Percentiles rank a stretch among this genome's conserved stretches.
Conservation (phyloP, 2,888 invertebrate genomes). For the Muschampia staudingeri region DNA sequence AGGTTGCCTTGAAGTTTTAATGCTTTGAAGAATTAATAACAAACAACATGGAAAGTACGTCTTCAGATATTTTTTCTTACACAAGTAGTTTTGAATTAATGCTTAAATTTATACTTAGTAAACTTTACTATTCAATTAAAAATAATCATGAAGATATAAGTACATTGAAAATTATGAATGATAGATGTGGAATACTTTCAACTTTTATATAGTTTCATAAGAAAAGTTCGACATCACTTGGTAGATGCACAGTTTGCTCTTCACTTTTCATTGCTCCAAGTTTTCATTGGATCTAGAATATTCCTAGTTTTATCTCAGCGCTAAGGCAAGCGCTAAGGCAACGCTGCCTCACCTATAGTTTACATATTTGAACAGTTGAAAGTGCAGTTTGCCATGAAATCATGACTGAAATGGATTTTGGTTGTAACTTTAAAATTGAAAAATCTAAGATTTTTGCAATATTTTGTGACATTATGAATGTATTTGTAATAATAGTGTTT, state of each 20-base stretch:
- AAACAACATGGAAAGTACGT: not conserved
- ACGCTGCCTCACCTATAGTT: not conserved
- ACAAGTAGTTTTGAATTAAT: too few species aligned
- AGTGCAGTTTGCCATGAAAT: not conserved
- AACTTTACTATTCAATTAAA: too few species aligned
- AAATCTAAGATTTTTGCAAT: not conserved
- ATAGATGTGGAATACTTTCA: not conserved
- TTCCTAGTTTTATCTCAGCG: constrained; percentile 15
- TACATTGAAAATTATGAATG: not conserved
- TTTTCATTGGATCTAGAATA: constrained; percentile 33
- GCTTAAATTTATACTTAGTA: too few species aligned
- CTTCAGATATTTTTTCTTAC: not conserved
- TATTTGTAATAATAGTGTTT: not conserved
- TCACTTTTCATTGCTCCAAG: constrained; percentile 10
- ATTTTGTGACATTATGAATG: not conserved
- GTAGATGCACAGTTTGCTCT: not conserved
- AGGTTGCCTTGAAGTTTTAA: not conserved
- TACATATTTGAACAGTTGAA: constrained; percentile 23
- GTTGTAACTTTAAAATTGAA: not conserved
- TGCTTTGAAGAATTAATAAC: not conserved
- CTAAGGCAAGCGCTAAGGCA: not conserved
- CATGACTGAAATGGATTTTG: constrained; percentile 19
- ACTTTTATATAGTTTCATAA: not conserved
- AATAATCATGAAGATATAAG: too few species aligned
- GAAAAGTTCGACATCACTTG: not conserved